A percentile compares a stretch with the other conserved stretches of the same genome.
These are phyloP conservation scores for Lindbergichthys nudifrons DNA, from an alignment of 2,797 vertebrate genomes.

Conservation along the genomic window DNA sequence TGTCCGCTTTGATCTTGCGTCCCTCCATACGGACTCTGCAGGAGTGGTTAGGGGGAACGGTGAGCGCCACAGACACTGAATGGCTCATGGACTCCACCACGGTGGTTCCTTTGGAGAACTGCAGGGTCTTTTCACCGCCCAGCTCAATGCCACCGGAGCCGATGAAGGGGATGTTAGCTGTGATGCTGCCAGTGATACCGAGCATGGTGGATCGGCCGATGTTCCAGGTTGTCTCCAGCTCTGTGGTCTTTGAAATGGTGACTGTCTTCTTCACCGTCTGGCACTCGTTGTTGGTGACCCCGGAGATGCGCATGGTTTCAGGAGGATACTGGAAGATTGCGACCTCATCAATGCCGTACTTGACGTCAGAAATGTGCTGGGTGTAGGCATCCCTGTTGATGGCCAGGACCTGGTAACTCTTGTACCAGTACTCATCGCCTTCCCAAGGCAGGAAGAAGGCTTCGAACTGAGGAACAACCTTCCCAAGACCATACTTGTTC, in stretches of 20 bases:
- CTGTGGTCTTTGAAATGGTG: constrained; percentile 80
- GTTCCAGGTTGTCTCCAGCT: constrained; percentile 82
- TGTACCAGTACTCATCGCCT: constrained; percentile 86
- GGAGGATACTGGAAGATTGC: constrained; percentile 81
- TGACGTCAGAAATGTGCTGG: constrained; percentile 79
- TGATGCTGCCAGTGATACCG: constrained; percentile 80
- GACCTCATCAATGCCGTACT: constrained; percentile 77
- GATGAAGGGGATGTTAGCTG: constrained; percentile 81
- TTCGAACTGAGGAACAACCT: constrained; percentile 79
- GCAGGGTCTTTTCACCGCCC: constrained; percentile 74
- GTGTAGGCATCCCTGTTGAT: constrained; percentile 81
- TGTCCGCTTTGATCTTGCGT: constrained; percentile 80
- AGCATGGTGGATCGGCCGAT: constrained; percentile 83
- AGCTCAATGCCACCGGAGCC: constrained; percentile 77
- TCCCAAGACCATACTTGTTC: constrained; percentile 86
- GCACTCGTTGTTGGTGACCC: constrained; percentile 84
- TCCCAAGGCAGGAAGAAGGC: constrained; percentile 86
- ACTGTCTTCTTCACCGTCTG: constrained; percentile 76
- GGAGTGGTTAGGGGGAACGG: constrained; percentile 77
- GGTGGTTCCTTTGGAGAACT: constrained; percentile 80
- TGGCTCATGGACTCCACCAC: constrained; percentile 78
- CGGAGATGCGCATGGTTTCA: constrained; percentile 82
- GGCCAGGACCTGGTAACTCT: constrained; percentile 79
- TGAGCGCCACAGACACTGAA: constrained; percentile 79
- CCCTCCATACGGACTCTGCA: constrained; percentile 84